phyloP scores from a whole-genome alignment of 2,113 vertebrate species.

The Martes martes region DNA sequence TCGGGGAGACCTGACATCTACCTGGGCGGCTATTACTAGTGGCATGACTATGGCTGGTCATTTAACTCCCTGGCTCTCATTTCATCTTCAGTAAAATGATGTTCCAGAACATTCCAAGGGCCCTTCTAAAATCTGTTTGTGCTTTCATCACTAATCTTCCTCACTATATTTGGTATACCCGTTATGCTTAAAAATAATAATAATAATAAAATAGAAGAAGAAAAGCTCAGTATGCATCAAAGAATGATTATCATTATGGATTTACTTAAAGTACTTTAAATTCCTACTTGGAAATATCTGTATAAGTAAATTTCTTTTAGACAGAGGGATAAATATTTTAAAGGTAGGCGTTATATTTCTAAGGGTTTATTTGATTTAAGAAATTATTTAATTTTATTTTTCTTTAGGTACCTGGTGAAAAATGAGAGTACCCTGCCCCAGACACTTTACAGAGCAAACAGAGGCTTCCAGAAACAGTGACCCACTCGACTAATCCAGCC shows the following conservation, averaged over 20 bases:
- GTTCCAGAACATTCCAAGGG: background rate
- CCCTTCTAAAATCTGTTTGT: background rate
- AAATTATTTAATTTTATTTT: background rate
- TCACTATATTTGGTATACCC: background rate
- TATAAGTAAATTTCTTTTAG: background rate
- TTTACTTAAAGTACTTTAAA: background rate
- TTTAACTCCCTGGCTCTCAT: background rate
- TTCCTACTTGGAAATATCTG: background rate
- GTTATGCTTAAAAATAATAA: background rate
- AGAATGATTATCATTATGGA: slow-evolving; percentile 22
- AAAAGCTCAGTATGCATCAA: background rate
- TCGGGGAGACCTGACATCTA: background rate
- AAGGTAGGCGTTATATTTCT: background rate
- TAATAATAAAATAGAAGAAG: background rate
- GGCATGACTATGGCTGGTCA: background rate
- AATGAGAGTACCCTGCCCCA: background rate
- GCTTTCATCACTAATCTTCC: background rate
- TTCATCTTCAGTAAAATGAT: background rate
- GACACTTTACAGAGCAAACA: background rate
- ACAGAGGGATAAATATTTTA: background rate
- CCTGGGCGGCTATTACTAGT: background rate
- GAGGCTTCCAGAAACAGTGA: background rate
- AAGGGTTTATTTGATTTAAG: background rate
- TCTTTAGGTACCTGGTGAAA: background rate
- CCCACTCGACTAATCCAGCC: slow-evolving; percentile 33